These are phyloP conservation scores for Abrostola tripartita DNA, from an alignment of 2,888 invertebrate species.

Conservation along the genomic window DNA sequence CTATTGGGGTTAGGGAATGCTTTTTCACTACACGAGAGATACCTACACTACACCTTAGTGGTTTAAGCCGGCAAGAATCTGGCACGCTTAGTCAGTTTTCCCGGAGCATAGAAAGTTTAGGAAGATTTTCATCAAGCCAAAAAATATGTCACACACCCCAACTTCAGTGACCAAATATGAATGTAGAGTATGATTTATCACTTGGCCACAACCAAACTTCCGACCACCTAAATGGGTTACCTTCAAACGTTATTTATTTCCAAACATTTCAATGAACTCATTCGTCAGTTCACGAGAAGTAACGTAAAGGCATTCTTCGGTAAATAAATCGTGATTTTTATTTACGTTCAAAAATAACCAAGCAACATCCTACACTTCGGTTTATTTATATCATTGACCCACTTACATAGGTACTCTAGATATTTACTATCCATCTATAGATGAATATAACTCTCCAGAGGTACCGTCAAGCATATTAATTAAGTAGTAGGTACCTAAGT, in stretches of 20 bases:
- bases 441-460: not conserved
- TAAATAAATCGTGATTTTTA: slow-evolving; percentile 30
- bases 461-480: slow-evolving; percentile 4
- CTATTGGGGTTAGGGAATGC: too few species aligned
- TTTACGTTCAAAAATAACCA: slow-evolving; percentile 24
- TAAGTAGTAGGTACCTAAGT: not conserved
- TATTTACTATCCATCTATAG: not conserved
- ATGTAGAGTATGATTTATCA: slow-evolving; percentile 1
- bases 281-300: slow-evolving; percentile 17
- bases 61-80: too few species aligned
- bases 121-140: not conserved
- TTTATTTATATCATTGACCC: slow-evolving; percentile 51
- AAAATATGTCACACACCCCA: not conserved
- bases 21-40: too few species aligned
- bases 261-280: slow-evolving; percentile 26
- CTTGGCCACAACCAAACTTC: slow-evolving; percentile 2
- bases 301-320: slow-evolving; percentile 6
- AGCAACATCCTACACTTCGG: slow-evolving; percentile 22
- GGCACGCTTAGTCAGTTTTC: too few species aligned
- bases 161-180: not conserved
- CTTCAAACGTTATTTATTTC: slow-evolving; percentile 3
- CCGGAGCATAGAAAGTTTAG: too few species aligned
- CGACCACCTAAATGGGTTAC: slow-evolving; percentile 1
- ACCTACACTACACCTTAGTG: too few species aligned
- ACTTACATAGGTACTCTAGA: slow-evolving; percentile 18